Evolutionary conservation across 1,140 invertebrate genomes (phyloP).

Genomic region (Calliphora vicina): DNA sequence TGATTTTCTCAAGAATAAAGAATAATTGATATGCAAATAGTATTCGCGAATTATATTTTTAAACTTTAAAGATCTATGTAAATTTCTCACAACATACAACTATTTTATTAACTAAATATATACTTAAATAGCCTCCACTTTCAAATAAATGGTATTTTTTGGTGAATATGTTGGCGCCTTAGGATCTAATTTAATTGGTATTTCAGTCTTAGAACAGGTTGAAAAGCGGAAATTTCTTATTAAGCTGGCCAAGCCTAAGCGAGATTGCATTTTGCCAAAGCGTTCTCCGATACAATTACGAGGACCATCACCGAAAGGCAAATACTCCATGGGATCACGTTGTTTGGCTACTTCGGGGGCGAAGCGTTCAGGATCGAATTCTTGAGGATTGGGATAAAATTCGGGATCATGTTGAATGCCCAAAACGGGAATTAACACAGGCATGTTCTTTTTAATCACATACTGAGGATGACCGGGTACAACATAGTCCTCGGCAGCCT

Average conservation of each 20-base stretch:
- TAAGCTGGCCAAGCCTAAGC: constrained; percentile 56
- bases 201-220: constrained; percentile 42
- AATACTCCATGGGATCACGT: constrained; percentile 63
- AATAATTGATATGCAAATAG: no score
- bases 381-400: constrained; percentile 67
- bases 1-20: no score
- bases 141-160: constrained; percentile 29
- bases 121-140: constrained; percentile 18
- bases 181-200: constrained; percentile 32
- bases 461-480: constrained; percentile 57
- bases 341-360: constrained; percentile 58
- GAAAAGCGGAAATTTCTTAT: constrained; percentile 51
- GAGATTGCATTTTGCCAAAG: constrained; percentile 61
- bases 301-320: constrained; percentile 68
- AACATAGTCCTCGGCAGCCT: constrained; percentile 60
- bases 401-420: constrained; percentile 68
- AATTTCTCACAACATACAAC: no score
- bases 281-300: constrained; percentile 64
- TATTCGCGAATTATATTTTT: no score
- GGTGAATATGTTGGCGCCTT: background rate
- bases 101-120: no score
- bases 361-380: constrained; percentile 68
- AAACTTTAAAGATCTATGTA: no score
- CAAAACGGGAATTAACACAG: constrained; percentile 66
- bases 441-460: constrained; percentile 53